phyloP scores from a whole-genome alignment of 2,888 invertebrate genomes.

The Spilosoma lubricipeda region DNA sequence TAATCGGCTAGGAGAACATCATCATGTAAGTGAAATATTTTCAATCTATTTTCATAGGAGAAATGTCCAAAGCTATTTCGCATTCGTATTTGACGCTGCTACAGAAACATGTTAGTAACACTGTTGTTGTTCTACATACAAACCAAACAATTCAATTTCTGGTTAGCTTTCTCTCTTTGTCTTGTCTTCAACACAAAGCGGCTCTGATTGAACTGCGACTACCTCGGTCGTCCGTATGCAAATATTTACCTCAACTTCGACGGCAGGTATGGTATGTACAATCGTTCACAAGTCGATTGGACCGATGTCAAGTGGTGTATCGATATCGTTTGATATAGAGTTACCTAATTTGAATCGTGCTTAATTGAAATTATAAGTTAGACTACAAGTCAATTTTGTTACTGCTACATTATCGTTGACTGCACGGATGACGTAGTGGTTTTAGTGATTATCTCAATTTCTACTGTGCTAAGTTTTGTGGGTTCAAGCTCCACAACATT shows the following conservation, averaged over 20 bases:
- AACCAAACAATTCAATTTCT: conserved; percentile 6
- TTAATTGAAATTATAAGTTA: no score
- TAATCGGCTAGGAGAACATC: no score
- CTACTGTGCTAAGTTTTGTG: no score
- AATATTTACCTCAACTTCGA: conserved; percentile 12
- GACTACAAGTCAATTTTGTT: no score
- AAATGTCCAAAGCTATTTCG: not conserved
- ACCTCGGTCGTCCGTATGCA: conserved; percentile 16
- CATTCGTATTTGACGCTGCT: not conserved
- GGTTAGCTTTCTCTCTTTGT: conserved; percentile 13
- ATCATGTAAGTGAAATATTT: no score
- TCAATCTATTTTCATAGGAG: no score
- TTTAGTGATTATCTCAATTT: no score
- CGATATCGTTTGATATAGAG: not conserved
- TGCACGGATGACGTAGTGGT: no score
- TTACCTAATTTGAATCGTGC: not conserved
- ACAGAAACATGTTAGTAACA: not conserved
- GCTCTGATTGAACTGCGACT: conserved; percentile 12
- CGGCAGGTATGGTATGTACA: not conserved
- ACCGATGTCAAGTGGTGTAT: not conserved
- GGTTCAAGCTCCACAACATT: no score
- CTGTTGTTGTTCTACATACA: conserved; percentile 4
- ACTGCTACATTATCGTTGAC: no score
- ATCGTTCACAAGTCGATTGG: not conserved
- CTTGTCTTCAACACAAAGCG: conserved; percentile 19